A percentile compares a stretch with the other conserved stretches of the same genome.
These are phyloP conservation scores for Pseudonaja textilis DNA, from an alignment of 2,113 vertebrate species.

Conservation along the genomic window DNA sequence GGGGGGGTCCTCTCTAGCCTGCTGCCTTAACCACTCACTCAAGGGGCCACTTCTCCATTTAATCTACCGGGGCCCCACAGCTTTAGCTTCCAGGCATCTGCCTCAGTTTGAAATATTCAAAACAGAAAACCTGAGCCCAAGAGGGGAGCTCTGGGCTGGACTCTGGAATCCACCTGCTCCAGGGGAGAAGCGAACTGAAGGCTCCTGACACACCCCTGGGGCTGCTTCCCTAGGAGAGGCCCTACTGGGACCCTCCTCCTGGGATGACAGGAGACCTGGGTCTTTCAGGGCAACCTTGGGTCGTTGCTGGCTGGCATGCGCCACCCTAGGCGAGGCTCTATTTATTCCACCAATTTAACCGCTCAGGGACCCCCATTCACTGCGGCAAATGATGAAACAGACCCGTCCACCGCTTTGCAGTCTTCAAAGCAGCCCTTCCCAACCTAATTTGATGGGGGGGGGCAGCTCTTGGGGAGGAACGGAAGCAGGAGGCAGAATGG, in stretches of 20 bases:
- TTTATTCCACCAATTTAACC: background rate
- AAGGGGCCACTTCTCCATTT: too few species aligned
- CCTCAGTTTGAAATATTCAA: background rate
- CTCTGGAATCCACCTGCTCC: background rate
- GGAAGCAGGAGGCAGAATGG: background rate
- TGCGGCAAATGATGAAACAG: too few species aligned
- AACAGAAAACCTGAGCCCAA: too few species aligned
- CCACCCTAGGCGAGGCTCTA: background rate
- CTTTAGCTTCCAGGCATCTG: background rate
- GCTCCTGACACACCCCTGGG: background rate
- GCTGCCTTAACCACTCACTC: too few species aligned
- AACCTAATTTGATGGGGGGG: background rate
- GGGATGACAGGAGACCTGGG: background rate
- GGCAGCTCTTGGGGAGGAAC: background rate
- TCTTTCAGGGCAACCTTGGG: background rate
- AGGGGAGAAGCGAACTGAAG: background rate
- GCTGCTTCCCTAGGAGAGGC: background rate
- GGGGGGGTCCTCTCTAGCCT: too few species aligned
- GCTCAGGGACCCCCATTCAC: background rate
- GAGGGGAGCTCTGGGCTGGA: background rate
- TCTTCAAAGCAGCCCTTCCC: background rate
- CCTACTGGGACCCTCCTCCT: background rate
- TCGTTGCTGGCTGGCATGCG: background rate
- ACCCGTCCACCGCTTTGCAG: background rate
- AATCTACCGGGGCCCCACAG: background rate